Conservation (phyloP, 1,140 invertebrate species). For the Pachypsylla venusta region DNA sequence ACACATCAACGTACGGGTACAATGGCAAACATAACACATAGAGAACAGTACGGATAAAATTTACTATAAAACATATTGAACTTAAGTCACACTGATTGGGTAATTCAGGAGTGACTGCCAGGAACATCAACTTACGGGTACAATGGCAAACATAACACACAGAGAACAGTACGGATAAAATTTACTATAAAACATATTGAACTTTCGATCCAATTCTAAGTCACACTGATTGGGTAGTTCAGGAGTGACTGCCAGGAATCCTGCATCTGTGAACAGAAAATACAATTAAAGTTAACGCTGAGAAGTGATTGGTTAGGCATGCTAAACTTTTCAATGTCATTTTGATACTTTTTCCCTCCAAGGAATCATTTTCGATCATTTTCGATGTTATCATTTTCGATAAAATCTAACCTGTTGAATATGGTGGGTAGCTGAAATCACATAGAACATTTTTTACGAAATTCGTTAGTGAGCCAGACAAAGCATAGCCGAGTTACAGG, state of each 20-base stretch:
- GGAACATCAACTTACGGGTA: neutral
- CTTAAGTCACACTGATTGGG: slow-evolving; percentile 9
- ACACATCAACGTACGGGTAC: neutral
- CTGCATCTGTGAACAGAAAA: neutral
- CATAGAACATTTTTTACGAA: too few relatives aligned
- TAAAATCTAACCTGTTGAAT: too few relatives aligned
- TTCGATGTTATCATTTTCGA: too few relatives aligned
- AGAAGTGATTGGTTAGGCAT: too few relatives aligned
- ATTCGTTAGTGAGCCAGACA: too few relatives aligned
- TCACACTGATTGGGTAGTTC: neutral
- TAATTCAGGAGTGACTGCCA: slow-evolving; percentile 1
- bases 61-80: slow-evolving; percentile 23
- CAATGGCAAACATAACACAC: slow-evolving; percentile 19
- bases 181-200: slow-evolving; percentile 22
- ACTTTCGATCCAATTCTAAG: slow-evolving; percentile 22
- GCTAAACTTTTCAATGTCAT: neutral
- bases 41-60: slow-evolving; percentile 13
- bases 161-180: slow-evolving; percentile 22
- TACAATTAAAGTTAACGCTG: neutral
- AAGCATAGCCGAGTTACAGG: too few relatives aligned
- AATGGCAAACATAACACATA: slow-evolving; percentile 1
- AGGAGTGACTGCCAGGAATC: slow-evolving; percentile 10
- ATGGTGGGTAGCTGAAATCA: too few relatives aligned
- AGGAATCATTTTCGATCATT: too few relatives aligned
- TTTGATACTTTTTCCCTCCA: neutral